A percentile compares a stretch with the other conserved stretches of the same genome.
Evolutionary conservation across 1,140 invertebrate genomes (phyloP).

Genomic region (Xylocopa sonorina): DNA sequence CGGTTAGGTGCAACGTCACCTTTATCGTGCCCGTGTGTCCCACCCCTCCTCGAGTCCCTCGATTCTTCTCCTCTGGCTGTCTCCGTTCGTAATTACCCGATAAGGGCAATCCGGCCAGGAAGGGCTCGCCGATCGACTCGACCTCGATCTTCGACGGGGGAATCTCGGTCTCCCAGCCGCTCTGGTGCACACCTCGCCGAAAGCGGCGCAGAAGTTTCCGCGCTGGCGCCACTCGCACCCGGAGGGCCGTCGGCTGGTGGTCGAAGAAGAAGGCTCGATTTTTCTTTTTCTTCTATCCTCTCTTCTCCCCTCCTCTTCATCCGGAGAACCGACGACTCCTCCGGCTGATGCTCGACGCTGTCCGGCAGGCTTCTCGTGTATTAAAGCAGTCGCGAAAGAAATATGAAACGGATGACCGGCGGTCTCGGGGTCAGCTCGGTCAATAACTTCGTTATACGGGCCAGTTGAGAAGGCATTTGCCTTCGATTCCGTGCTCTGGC

Average conservation of each 20-base stretch:
- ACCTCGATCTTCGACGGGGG: constrained; percentile 29
- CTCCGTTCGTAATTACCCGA: constrained; percentile 49
- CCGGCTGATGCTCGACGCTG: not conserved
- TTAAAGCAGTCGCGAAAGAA: constrained; percentile 37
- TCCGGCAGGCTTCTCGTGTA: not conserved
- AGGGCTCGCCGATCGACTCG: constrained; percentile 44
- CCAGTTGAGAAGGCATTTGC: constrained; percentile 49
- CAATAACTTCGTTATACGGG: constrained; percentile 55
- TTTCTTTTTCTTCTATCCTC: not conserved
- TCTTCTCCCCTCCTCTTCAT: not conserved
- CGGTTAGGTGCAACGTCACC: constrained; percentile 67
- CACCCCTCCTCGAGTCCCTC: not conserved
- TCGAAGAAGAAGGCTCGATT: not conserved
- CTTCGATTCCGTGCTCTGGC: constrained; percentile 27
- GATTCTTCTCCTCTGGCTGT: constrained; percentile 23
- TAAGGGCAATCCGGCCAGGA: constrained; percentile 50
- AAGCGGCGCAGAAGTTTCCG: not conserved
- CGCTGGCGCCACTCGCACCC: no score
- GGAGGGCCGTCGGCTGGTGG: not conserved
- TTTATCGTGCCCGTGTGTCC: constrained; percentile 58
- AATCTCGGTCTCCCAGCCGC: not conserved
- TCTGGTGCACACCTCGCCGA: no score
- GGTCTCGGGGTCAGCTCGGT: constrained; percentile 46
- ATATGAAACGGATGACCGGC: constrained; percentile 48
- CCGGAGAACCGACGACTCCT: not conserved